Evolutionary conservation across 2,797 vertebrate species (phyloP), one percentile per base, ranked within the genome.

Genomic region (Hafferia zeledoni): DNA sequence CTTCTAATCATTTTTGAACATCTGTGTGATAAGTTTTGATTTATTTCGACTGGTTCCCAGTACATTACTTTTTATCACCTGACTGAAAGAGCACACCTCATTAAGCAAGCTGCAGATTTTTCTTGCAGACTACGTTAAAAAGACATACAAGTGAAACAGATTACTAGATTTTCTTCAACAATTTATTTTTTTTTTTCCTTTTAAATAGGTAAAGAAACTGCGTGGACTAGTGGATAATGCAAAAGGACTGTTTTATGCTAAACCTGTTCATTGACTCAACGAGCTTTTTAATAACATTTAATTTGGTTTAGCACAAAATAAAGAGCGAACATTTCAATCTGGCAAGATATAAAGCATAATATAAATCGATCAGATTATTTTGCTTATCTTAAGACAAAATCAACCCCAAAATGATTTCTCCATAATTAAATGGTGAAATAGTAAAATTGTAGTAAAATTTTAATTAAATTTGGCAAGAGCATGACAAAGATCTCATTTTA

Each of bases 1-100:
- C 17, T 89, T 63, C 82, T 81, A 91, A 81, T 83, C 2, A 86
- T 81, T 81, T 94, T 59, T 93, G 15, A 91, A 88, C 85, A 88
- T 70, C 94, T 94, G 63, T 23, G 27, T 72, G 47, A 37, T 80
- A 68, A 68, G n/a, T 83, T 92, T 75, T 93, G 43, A 80, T 85
- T 57, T 80, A 87, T 87, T 93, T 91, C 89, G 46, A 33, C n/a
- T 92, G 27, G 44, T 53, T 91, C 72, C 55, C 57, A 67, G 47
- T 47, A 68, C 75, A 53, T 74, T 77, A 55, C 46, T 67, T 96
- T 82, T 83, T 76, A 81, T 74, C 46, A 69, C 46, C 53, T 71
- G 52, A 68, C 78, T 87, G 77, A 53, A 77, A 74, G 22, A 74
- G 4, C 27, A 49, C 25, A 89, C 19, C 11, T 82, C 76, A 74